Base-by-base conservation (phyloP, 35 echinoderm and acorn worm species). In the Ophiothrix spiculata region DNA sequence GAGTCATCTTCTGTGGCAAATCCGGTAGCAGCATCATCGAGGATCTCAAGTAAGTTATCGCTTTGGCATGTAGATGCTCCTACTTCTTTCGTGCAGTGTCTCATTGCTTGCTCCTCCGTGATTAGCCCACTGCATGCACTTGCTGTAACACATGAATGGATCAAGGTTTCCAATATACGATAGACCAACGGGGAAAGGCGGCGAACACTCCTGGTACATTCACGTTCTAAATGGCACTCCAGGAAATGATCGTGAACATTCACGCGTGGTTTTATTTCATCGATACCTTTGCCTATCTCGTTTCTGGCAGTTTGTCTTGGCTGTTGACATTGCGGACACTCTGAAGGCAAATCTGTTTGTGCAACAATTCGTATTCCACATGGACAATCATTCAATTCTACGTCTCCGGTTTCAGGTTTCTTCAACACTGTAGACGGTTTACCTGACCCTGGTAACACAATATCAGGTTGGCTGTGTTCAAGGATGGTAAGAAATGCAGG, bases 301-400 rank as follows among this genome's bases (percentile, higher is more conserved):
- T 12, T 12, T 25, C 2, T 15, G 29, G 8, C 60, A n/a, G 8
- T 69, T 69, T 69, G 3, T 28, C 8, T 10, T 15, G 29, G 31
- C 36, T 76, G 74, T 76, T 76, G n/a, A 76, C 74, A 76, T 28
- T 12, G 10, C 8, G 29, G 74, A 28, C 74, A 76, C 29, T 76
- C 29, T 8, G 74, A 28, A 6, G 74, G 74, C 33, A 76, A 76
- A 76, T 76, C 74, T 76, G 74, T 76, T n/a, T n/a, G n/a, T n/a
- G n/a, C n/a, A 76, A 77, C 73, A 10, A 76, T 37, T 11, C 36
- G 2, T 0, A 33, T 32, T 39, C 74, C 69, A 75, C 84, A 86
- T 38, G 38, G 13, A 74, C 84, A 86, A 25, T 69, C 60, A 25
- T 12, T 25, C 10, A 69, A 6, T 25, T 69, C 60, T 2, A 41